These are phyloP conservation scores for Nasonia vitripennis DNA, from an alignment of 1,140 invertebrate species.

Conservation along the genomic window DNA sequence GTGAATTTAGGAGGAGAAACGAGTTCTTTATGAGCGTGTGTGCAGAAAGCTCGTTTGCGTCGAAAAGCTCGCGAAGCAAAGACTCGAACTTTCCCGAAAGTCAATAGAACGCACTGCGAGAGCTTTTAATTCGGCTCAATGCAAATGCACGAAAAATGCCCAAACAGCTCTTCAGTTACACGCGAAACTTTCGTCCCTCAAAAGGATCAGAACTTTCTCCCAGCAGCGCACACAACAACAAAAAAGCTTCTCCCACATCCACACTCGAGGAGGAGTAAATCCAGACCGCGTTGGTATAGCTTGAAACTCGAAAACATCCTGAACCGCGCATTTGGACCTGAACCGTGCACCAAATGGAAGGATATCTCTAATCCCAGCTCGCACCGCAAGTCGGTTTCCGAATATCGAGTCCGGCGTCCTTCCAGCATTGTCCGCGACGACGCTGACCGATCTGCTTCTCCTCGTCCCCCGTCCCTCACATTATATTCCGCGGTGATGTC, in stretches of 20 bases:
- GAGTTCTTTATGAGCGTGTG: too few relatives aligned
- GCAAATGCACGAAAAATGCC: background rate
- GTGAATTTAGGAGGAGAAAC: too few relatives aligned
- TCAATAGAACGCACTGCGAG: too few relatives aligned
- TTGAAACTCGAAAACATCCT: background rate
- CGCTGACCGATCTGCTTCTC: background rate
- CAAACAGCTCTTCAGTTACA: background rate
- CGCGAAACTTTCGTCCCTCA: background rate
- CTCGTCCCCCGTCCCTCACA: too few relatives aligned
- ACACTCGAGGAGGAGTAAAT: background rate
- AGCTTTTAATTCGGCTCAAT: background rate
- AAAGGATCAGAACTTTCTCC: background rate
- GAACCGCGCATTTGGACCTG: background rate
- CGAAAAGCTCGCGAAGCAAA: too few relatives aligned
- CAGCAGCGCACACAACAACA: background rate
- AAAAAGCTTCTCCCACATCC: background rate
- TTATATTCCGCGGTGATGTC: too few relatives aligned
- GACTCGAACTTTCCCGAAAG: too few relatives aligned
- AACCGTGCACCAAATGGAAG: background rate
- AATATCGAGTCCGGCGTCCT: constrained; percentile 14
- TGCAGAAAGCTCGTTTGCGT: too few relatives aligned
- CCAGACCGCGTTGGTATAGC: background rate
- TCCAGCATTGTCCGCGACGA: background rate
- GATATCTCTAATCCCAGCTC: background rate
- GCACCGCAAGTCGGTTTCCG: background rate